Evolutionary conservation across 2,797 vertebrate genomes (phyloP).

Genomic region (Falco cherrug): DNA sequence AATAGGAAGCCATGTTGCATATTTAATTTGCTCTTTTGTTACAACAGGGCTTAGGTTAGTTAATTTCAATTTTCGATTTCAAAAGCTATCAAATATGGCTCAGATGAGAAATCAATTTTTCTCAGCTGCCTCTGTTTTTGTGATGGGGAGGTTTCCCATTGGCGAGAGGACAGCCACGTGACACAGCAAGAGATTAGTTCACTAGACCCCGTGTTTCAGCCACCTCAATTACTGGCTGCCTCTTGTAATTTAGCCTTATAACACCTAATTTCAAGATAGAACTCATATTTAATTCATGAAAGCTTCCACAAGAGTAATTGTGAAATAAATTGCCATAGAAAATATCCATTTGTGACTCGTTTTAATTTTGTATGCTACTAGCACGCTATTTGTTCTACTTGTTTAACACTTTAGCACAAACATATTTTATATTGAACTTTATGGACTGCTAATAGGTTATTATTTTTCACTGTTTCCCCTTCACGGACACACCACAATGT

Average conservation of each 20-base stretch:
- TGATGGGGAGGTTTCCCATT: constrained; percentile 85
- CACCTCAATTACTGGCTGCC: constrained; percentile 99
- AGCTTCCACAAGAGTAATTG: constrained; percentile 96
- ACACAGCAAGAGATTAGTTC: constrained; percentile 95
- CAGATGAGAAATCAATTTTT: constrained; percentile 99
- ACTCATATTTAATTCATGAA: constrained; percentile 99
- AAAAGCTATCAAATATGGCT: constrained; percentile 99
- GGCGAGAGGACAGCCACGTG: constrained; percentile 87
- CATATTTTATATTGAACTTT: constrained; percentile 79
- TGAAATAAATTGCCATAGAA: constrained; percentile 97
- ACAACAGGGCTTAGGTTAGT: constrained; percentile 97
- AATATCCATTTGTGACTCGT: constrained; percentile 91
- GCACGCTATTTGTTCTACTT: constrained; percentile 82
- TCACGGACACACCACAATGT: constrained; percentile 31
- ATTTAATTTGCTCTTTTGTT: constrained; percentile 99
- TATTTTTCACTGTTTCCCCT: constrained; percentile 64
- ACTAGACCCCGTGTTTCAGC: constrained; percentile 93
- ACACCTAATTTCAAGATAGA: constrained; percentile 99
- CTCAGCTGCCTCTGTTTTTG: constrained; percentile 98
- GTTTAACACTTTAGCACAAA: constrained; percentile 85
- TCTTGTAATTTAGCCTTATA: constrained; percentile 99
- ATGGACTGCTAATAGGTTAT: constrained; percentile 69
- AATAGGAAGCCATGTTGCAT: constrained; percentile 88
- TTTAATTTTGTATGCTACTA: constrained; percentile 88
- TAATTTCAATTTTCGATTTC: constrained; percentile 99